Base-by-base conservation (phyloP, 2,113 vertebrate species). In the Taurulus bubalis region DNA sequence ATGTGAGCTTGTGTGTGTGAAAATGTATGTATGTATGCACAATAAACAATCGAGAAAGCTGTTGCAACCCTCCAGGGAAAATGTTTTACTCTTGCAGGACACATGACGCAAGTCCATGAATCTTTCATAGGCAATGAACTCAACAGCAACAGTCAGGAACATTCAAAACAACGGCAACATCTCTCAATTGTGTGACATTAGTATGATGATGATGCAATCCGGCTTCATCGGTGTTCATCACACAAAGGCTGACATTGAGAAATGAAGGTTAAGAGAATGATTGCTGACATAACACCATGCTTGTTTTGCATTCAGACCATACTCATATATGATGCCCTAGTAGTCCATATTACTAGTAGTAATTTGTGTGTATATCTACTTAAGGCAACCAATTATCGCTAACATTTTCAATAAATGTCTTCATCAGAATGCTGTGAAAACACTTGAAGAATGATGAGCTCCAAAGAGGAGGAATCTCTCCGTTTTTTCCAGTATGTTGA, bases 401-500 rank as follows among this genome's bases (percentile, higher is more conserved):
- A 49, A 78, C 38, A 14, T 74, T 70, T 84, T 34, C 81, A 91
- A 62, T 86, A 62, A 84, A 64, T 90, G 82, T 89, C n/a, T 32
- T 47, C 20, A 34, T 72, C 94, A 99, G 97, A 94, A 95, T 95
- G 93, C 93, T 93, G 88, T 91, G 94, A 94, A 91, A 93, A 94
- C 92, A 91, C 93, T 95, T 95, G 95, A 96, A 97, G 95, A 96
- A 99, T 97, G 97, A 97, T 97, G 96, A 97, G 93, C 93, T 95
- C 96, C 87, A 97, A 96, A 93, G 95, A 97, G 40, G 97, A 98
- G 85, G 97, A 97, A 94, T 96, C 96, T 85, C 91, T 98, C 92
- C 94, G 94, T 77, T 99, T 99, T 96, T 96, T 99, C 91, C 97
- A 98, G 84, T 99, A 98, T 83, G 96, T 99, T 84, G 98, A 99